Evolutionary conservation across 1,140 invertebrate species (phyloP).

Genomic region (Andrena cerasifolii): DNA sequence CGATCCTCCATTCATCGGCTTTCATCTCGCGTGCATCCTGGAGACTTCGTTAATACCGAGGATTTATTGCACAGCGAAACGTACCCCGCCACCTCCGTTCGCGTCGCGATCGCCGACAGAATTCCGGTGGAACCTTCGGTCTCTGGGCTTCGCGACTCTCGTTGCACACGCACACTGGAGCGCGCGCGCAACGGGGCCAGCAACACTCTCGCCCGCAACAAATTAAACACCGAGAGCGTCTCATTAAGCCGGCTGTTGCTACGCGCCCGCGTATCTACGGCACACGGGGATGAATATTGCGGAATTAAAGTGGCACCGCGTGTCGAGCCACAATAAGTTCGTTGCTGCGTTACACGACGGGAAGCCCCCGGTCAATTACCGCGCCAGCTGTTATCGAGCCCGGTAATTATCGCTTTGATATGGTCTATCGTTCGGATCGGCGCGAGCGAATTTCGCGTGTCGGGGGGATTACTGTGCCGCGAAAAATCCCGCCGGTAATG

Average conservation of each 20-base stretch:
- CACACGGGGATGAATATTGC: conserved; percentile 33
- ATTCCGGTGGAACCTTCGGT: conserved; percentile 32
- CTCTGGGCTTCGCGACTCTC: background rate
- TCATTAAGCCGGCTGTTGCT: conserved; percentile 27
- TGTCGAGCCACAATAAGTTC: conserved; percentile 27
- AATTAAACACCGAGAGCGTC: conserved; percentile 46
- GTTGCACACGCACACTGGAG: background rate
- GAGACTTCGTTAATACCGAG: conserved; percentile 49
- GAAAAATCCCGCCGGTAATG: background rate
- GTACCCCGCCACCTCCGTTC: conserved; percentile 48
- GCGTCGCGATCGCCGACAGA: conserved; percentile 12
- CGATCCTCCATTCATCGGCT: conserved; percentile 44
- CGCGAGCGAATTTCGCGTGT: conserved; percentile 1
- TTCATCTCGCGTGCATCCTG: conserved; percentile 49
- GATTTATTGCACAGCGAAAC: conserved; percentile 50
- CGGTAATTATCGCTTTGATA: conserved; percentile 59
- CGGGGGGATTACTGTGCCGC: background rate
- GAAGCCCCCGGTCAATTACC: conserved; percentile 28
- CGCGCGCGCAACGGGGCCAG: background rate
- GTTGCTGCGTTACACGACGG: conserved; percentile 24
- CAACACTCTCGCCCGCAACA: conserved; percentile 3
- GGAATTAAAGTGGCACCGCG: conserved; percentile 38
- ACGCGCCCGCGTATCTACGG: background rate
- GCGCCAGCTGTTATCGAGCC: conserved; percentile 30
- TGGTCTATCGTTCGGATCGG: conserved; percentile 41